Percentiles rank a stretch among this genome's conserved stretches.
Conservation (phyloP, 2,888 invertebrate genomes). For the Punctoribates punctum region DNA sequence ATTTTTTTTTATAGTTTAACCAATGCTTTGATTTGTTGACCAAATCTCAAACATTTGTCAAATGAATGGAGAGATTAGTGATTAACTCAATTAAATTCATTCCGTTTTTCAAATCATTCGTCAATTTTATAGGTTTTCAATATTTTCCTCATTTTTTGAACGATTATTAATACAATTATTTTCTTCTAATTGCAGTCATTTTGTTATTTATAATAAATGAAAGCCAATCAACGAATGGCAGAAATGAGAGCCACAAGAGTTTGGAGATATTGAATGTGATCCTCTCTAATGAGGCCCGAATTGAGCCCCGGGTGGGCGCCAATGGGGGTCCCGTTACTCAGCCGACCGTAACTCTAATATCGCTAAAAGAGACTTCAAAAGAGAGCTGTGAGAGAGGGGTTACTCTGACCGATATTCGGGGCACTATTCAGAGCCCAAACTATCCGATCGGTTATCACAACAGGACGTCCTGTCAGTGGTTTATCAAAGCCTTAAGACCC, state of each 20-base stretch:
- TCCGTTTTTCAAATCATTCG: neutral
- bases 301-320: neutral
- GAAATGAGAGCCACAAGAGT: neutral
- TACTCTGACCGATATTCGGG: conserved; percentile 41
- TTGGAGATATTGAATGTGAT: neutral
- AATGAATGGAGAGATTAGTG: conserved; percentile 15
- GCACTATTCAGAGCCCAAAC: conserved; percentile 45
- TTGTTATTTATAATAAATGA: neutral
- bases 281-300: neutral
- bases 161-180: neutral
- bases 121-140: neutral
- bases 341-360: neutral
- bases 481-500: conserved; percentile 43
- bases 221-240: neutral
- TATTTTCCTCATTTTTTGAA: neutral
- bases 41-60: neutral
- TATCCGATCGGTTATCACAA: conserved; percentile 45
- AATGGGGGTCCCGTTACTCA: neutral
- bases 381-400: conserved; percentile 6
- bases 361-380: neutral
- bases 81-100: neutral
- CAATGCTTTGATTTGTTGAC: neutral
- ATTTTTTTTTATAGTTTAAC: neutral
- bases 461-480: conserved; percentile 45
- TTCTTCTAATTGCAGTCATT: neutral